phyloP scores from a whole-genome alignment of 2,797 vertebrate species.

The Artibeus jamaicensis region DNA sequence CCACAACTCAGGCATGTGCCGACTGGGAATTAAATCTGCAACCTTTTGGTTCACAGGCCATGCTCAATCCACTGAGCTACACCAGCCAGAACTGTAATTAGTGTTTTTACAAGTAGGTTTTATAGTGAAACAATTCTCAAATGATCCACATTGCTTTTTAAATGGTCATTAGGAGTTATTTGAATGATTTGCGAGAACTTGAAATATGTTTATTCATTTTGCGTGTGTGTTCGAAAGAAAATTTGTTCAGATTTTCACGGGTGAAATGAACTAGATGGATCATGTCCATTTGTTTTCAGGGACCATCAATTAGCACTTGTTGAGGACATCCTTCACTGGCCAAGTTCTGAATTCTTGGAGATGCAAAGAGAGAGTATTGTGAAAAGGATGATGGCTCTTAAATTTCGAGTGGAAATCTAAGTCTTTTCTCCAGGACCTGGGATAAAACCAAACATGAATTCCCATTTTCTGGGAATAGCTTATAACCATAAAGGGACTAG shows the following conservation, averaged over 20 bases:
- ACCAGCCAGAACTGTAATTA: neutral
- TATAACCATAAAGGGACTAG: neutral
- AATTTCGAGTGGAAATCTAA: conserved; percentile 21
- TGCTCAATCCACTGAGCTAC: no score
- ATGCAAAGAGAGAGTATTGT: neutral
- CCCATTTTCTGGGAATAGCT: neutral
- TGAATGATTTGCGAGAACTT: neutral
- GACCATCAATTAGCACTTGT: neutral
- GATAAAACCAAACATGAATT: conserved; percentile 25
- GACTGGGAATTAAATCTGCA: no score
- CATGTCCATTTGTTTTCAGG: neutral
- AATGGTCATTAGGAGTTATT: neutral
- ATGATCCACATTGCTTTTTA: neutral
- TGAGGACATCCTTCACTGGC: neutral
- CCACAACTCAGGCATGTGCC: no score
- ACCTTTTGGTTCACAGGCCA: no score
- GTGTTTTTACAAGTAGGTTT: neutral
- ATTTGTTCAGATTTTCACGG: conserved; percentile 25
- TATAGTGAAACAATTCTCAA: neutral
- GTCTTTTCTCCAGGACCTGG: neutral
- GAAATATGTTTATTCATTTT: conserved; percentile 2
- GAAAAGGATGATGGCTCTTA: neutral
- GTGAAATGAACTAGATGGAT: neutral
- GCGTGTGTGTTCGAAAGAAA: neutral
- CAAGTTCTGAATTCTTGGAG: conserved; percentile 6